Percentiles rank a stretch among this genome's conserved stretches.
Conservation (phyloP, 2,888 invertebrate genomes). For the Ophion ventricosus region DNA sequence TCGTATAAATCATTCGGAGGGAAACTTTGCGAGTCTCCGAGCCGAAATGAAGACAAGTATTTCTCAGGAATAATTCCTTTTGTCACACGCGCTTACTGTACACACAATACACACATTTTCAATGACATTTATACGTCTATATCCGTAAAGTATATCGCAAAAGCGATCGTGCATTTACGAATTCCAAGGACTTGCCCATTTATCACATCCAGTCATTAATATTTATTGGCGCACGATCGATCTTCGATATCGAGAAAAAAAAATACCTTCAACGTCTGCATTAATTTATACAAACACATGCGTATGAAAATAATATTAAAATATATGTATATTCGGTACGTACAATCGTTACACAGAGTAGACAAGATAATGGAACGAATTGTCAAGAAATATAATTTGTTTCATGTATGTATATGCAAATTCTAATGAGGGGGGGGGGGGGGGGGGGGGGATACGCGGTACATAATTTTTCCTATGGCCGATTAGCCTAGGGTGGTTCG, state of each 20-base stretch:
- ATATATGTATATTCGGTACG: slow-evolving; percentile 2
- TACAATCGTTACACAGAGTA: neutral
- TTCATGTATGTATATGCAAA: neutral
- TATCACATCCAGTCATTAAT: slow-evolving; percentile 55
- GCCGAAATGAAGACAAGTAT: slow-evolving; percentile 8
- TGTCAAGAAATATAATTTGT: neutral
- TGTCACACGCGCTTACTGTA: slow-evolving; percentile 4
- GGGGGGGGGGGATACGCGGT: neutral
- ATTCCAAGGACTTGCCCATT: slow-evolving; percentile 61
- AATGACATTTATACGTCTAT: neutral
- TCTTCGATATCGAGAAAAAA: slow-evolving; percentile 51
- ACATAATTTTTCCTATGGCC: neutral
- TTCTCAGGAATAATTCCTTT: slow-evolving; percentile 33
- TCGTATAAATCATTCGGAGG: slow-evolving; percentile 7
- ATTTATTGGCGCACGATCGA: slow-evolving; percentile 58
- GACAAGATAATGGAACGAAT: neutral
- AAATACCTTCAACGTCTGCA: slow-evolving; percentile 17
- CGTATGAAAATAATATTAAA: neutral
- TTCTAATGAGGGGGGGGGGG: too few relatives aligned
- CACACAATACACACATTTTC: neutral
- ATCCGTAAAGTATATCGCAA: slow-evolving; percentile 28
- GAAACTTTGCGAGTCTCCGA: slow-evolving; percentile 15
- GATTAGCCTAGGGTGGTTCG: neutral
- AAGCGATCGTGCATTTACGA: slow-evolving; percentile 13
- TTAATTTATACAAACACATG: neutral